A percentile compares a stretch with the other conserved stretches of the same genome.
Evolutionary conservation across 2,113 vertebrate species (phyloP).

Genomic region (Pachycephala philippinensis): DNA sequence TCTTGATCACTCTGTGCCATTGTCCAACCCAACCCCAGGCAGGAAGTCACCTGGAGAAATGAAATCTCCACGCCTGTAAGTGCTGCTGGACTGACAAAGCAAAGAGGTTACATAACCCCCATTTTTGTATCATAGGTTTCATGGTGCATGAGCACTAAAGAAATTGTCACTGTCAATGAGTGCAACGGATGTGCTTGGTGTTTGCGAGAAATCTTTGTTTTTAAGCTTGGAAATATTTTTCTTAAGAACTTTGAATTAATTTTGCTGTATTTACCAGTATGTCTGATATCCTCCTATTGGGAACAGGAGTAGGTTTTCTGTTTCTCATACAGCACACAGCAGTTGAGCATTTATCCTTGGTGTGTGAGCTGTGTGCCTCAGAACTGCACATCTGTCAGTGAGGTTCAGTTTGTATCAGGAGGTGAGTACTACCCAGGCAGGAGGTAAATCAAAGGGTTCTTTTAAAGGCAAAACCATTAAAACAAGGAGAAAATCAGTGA

Average conservation of each 20-base stretch:
- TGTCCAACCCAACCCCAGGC: neutral
- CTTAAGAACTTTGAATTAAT: neutral
- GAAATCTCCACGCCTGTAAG: neutral
- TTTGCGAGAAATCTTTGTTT: neutral
- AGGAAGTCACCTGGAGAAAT: neutral
- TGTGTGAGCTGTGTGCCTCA: neutral
- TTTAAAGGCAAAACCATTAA: neutral
- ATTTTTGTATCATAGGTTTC: neutral
- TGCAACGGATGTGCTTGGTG: neutral
- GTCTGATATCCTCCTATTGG: neutral
- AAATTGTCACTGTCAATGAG: accelerated
- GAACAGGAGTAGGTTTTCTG: neutral
- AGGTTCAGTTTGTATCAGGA: neutral
- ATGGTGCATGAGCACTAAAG: neutral
- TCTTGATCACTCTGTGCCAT: neutral
- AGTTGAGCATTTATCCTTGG: neutral
- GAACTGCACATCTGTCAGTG: neutral
- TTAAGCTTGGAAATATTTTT: neutral
- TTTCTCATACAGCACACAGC: neutral
- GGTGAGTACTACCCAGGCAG: neutral
- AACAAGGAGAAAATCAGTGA: neutral
- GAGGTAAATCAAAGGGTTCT: neutral
- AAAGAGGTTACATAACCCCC: neutral
- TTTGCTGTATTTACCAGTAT: neutral
- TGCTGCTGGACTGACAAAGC: neutral